Evolutionary conservation across 1,140 invertebrate genomes (phyloP).

Genomic region (Listronotus oregonensis): DNA sequence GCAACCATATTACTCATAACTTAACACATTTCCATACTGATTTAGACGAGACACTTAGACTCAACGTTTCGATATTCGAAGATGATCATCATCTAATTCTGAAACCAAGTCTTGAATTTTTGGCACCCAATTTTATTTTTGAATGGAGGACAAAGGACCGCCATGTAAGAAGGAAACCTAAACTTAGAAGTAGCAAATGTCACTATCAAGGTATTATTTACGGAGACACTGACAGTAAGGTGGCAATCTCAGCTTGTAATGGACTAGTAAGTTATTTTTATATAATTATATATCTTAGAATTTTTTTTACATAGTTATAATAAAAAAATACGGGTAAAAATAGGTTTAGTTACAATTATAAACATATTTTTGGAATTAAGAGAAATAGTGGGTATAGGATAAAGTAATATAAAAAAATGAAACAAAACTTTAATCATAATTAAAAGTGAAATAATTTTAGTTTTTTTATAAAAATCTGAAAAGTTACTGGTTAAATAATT

Average conservation of each 20-base stretch:
- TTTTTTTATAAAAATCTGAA: too few species aligned
- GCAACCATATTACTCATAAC: conserved; percentile 62
- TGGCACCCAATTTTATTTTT: conserved; percentile 70
- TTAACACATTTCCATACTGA: conserved; percentile 59
- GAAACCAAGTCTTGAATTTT: conserved; percentile 68
- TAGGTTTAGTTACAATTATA: too few species aligned
- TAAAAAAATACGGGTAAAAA: too few species aligned
- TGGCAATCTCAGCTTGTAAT: conserved; percentile 79
- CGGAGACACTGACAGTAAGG: conserved; percentile 67
- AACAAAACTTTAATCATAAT: too few species aligned
- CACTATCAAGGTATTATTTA: conserved; percentile 77
- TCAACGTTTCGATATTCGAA: conserved; percentile 61
- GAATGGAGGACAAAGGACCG: conserved; percentile 67
- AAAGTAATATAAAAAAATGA: too few species aligned
- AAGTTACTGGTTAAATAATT: too few species aligned
- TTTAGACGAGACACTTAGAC: conserved; percentile 57
- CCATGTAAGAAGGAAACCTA: conserved; percentile 60
- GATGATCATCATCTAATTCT: conserved; percentile 61
- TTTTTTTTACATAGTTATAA: too few species aligned
- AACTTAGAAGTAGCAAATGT: conserved; percentile 63
- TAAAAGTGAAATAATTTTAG: too few species aligned
- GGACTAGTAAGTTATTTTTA: conserved; percentile 74
- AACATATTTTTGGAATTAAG: too few species aligned
- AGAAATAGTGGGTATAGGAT: too few species aligned
- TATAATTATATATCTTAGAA: too few species aligned